Evolutionary conservation across 1,140 invertebrate genomes (phyloP).

Genomic region (Drosophila chauvacae): DNA sequence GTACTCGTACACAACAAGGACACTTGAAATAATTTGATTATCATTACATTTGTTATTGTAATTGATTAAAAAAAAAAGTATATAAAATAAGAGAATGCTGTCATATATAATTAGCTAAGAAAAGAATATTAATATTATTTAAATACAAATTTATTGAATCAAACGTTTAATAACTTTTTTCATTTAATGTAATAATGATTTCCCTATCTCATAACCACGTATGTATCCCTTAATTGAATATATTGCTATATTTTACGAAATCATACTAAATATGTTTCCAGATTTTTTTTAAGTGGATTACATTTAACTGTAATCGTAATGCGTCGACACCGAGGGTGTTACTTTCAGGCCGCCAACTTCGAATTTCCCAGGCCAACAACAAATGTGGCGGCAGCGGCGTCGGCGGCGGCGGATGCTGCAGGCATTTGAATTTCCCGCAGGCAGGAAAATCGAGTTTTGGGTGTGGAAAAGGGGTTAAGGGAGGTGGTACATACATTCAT

Average conservation of each 20-base stretch:
- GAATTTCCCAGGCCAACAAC: slow-evolving; percentile 19
- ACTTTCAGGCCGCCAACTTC: slow-evolving; percentile 18
- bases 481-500: neutral
- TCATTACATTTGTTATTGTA: neutral
- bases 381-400: neutral
- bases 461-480: slow-evolving; percentile 3
- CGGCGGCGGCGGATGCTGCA: slow-evolving; percentile 25
- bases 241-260: neutral
- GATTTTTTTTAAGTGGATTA: slow-evolving; percentile 8
- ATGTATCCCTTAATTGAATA: neutral
- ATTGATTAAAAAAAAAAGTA: too few relatives aligned
- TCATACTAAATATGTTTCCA: neutral
- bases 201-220: too few relatives aligned
- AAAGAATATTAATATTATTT: too few relatives aligned
- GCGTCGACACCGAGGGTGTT: slow-evolving; percentile 36
- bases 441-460: neutral
- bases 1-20: slow-evolving; percentile 24
- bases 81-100: neutral
- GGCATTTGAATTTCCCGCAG: slow-evolving; percentile 40
- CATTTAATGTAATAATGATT: neutral
- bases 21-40: slow-evolving; percentile 1
- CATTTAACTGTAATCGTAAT: slow-evolving; percentile 40
- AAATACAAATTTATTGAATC: too few relatives aligned
- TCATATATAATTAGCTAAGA: too few relatives aligned
- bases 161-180: neutral